Evolutionary conservation across 2,888 invertebrate species (phyloP).

Genomic region (Drosophila cracens): DNA sequence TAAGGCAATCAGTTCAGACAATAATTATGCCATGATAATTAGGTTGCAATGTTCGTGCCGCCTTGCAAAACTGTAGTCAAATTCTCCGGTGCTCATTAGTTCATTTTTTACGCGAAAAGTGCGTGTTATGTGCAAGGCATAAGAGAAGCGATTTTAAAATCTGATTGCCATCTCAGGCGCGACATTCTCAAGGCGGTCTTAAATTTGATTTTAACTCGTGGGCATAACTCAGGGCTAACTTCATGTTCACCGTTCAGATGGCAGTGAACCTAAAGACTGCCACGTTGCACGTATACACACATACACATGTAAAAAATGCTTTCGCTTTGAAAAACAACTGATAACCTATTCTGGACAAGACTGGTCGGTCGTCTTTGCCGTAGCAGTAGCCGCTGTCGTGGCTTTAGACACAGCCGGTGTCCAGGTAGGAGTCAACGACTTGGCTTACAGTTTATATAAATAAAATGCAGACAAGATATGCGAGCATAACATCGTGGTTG

Average conservation of each 20-base stretch:
- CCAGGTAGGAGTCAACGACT: conserved; percentile 63
- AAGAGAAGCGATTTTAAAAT: conserved; percentile 10
- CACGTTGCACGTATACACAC: conserved; percentile 31
- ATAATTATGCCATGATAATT: not conserved
- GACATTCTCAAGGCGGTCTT: conserved; percentile 21
- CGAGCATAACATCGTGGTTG: conserved; percentile 71
- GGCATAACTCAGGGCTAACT: conserved; percentile 26
- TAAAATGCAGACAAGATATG: conserved; percentile 72
- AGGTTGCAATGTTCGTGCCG: not conserved
- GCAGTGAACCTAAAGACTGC: conserved; percentile 19
- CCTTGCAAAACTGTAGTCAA: not conserved
- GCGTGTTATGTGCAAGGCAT: not conserved
- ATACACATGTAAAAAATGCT: conserved; percentile 32
- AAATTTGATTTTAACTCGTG: conserved; percentile 41
- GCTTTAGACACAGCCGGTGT: conserved; percentile 4
- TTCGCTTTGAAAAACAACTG: conserved; percentile 52
- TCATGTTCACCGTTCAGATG: not conserved
- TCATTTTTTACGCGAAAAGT: not conserved
- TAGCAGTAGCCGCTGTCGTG: not conserved
- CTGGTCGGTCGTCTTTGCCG: conserved; percentile 5
- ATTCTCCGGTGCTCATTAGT: not conserved
- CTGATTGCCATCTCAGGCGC: conserved; percentile 15
- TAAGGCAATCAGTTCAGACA: not conserved
- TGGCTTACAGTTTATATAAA: conserved; percentile 64
- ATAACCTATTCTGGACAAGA: conserved; percentile 20